A percentile compares a stretch with the other conserved stretches of the same genome.
Conservation (phyloP, 64 coral and sea anemone species). For the Actinia tenebrosa region DNA sequence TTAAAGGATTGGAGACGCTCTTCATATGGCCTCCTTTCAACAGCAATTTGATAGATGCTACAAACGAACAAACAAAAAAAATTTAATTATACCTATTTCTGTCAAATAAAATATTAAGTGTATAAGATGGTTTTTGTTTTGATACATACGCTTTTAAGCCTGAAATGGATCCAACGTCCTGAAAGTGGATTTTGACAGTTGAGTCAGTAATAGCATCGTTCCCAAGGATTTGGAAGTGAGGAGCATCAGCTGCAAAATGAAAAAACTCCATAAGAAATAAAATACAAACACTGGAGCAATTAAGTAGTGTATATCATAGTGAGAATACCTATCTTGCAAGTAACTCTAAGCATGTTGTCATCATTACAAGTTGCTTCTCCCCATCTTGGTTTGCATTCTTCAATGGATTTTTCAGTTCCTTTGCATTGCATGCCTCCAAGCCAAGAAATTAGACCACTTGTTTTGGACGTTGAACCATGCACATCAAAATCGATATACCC, state of each 20-base stretch:
- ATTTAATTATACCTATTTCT: no score
- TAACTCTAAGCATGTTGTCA: not conserved
- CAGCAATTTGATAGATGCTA: constrained; percentile 7
- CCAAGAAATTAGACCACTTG: not conserved
- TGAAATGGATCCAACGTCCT: not conserved
- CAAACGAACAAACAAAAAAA: not conserved
- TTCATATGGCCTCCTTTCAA: not conserved
- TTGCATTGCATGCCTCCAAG: not conserved
- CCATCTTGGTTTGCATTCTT: not conserved
- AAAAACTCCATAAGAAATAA: not conserved
- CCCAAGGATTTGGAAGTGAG: not conserved
- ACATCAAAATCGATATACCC: not conserved
- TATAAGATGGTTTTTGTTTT: not conserved
- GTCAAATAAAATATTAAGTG: no score
- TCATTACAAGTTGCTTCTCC: not conserved
- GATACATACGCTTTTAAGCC: not conserved
- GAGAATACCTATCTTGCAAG: constrained; percentile 3
- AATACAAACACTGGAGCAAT: no score
- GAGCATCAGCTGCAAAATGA: not conserved
- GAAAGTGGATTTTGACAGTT: not conserved
- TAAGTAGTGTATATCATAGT: not conserved
- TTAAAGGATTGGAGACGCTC: not conserved
- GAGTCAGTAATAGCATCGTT: not conserved
- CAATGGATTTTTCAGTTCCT: not conserved
- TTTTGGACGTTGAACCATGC: not conserved